Conservation (phyloP, 2,113 vertebrate species). For the Pseudonaja textilis region DNA sequence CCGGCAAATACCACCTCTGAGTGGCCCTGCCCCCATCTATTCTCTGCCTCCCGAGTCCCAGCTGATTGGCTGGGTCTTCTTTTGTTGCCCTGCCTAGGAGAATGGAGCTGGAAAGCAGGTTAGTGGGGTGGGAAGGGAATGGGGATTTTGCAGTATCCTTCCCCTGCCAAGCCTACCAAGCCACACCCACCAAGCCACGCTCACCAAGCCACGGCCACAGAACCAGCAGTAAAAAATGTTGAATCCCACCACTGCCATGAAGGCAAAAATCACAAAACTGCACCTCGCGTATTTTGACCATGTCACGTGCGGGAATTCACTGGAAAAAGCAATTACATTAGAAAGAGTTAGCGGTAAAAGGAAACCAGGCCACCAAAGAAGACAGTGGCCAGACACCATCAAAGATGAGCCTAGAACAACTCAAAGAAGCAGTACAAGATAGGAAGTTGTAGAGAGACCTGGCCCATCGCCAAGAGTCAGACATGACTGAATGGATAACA, state of each 20-base stretch:
- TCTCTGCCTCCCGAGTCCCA: too few species aligned
- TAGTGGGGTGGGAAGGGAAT: too few species aligned
- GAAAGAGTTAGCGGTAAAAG: background rate
- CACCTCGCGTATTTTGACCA: background rate
- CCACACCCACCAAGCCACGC: too few species aligned
- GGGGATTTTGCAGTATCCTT: too few species aligned
- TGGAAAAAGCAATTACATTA: background rate
- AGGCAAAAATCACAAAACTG: background rate
- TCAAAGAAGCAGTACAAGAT: background rate
- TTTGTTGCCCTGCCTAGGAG: too few species aligned
- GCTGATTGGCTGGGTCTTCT: too few species aligned
- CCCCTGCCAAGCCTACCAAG: too few species aligned
- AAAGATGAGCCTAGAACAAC: background rate
- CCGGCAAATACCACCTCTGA: too few species aligned
- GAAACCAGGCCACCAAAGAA: background rate
- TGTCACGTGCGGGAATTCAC: background rate
- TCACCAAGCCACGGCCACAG: too few species aligned
- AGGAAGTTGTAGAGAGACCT: background rate
- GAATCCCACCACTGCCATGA: background rate
- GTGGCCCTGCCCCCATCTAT: too few species aligned
- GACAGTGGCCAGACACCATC: background rate
- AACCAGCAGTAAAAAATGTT: too few species aligned
- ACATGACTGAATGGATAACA: background rate
- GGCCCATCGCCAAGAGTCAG: background rate
- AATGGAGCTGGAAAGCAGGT: too few species aligned